Evolutionary conservation across 2,888 invertebrate genomes (phyloP).

Genomic region (Machimus atricapillus): DNA sequence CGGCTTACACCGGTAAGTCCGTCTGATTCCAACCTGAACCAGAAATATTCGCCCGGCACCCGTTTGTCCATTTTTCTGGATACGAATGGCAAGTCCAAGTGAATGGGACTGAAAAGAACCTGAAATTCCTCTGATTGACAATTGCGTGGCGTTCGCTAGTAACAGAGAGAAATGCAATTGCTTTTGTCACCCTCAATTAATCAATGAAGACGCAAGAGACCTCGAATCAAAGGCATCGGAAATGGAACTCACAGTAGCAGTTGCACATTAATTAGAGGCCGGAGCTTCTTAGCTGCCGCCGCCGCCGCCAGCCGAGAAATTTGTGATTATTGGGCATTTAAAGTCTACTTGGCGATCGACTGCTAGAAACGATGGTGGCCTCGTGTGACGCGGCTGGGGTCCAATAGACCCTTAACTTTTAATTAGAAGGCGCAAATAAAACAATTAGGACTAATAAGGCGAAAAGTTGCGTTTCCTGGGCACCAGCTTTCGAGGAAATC

Average conservation of each 20-base stretch:
- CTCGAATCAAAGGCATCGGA: not conserved
- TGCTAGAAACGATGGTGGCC: not conserved
- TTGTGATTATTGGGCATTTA: not conserved
- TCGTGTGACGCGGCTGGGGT: not conserved
- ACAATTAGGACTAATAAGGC: not conserved
- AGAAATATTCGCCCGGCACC: conserved; percentile 57
- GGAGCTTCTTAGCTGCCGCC: not conserved
- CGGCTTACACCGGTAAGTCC: conserved; percentile 57
- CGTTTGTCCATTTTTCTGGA: conserved; percentile 39
- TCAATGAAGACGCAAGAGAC: not conserved
- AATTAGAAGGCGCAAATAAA: not conserved
- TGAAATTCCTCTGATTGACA: not conserved
- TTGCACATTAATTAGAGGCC: not conserved
- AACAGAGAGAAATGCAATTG: not conserved
- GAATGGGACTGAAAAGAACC: not conserved
- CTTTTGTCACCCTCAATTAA: not conserved
- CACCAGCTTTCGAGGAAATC: not conserved
- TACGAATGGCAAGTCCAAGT: not conserved
- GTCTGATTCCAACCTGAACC: conserved; percentile 56
- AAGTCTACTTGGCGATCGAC: not conserved
- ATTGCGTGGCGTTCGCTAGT: not conserved
- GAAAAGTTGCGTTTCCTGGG: not conserved
- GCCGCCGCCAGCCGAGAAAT: not conserved
- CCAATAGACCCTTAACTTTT: not conserved
- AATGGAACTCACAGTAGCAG: not conserved